phyloP scores from a whole-genome alignment of 1,140 invertebrate species.

The Neotoxoptera formosana region DNA sequence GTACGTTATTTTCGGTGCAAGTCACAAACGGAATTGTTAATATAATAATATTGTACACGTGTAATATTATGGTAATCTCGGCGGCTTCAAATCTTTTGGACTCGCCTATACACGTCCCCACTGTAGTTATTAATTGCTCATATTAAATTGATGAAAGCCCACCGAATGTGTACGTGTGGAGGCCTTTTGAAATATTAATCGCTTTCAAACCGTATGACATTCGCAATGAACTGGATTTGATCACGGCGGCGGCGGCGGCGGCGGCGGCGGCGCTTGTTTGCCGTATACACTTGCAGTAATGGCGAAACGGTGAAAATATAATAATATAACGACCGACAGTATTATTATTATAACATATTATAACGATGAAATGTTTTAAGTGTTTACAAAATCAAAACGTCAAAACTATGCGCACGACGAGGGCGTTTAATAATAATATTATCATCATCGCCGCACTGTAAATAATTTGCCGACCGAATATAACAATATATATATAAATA shows the following conservation, averaged over 20 bases:
- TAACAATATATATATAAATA: too few species aligned
- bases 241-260: too few species aligned
- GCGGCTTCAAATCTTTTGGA: background rate
- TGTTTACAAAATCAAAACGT: background rate
- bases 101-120: background rate
- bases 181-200: background rate
- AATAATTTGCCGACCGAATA: background rate
- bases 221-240: background rate
- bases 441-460: background rate
- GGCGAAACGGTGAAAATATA: background rate
- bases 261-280: too few species aligned
- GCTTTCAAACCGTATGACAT: background rate
- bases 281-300: background rate
- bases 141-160: slow-evolving; percentile 28
- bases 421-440: background rate
- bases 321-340: background rate
- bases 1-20: background rate
- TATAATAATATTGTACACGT: background rate
- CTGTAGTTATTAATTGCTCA: slow-evolving; percentile 40
- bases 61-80: background rate
- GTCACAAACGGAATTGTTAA: slow-evolving; percentile 7
- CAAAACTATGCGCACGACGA: background rate
- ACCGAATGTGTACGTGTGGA: too few species aligned
- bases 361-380: background rate
- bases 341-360: too few species aligned